These are phyloP conservation scores for Myanophis thanlyinensis DNA, from an alignment of 2,113 vertebrate genomes.

Conservation along the genomic window DNA sequence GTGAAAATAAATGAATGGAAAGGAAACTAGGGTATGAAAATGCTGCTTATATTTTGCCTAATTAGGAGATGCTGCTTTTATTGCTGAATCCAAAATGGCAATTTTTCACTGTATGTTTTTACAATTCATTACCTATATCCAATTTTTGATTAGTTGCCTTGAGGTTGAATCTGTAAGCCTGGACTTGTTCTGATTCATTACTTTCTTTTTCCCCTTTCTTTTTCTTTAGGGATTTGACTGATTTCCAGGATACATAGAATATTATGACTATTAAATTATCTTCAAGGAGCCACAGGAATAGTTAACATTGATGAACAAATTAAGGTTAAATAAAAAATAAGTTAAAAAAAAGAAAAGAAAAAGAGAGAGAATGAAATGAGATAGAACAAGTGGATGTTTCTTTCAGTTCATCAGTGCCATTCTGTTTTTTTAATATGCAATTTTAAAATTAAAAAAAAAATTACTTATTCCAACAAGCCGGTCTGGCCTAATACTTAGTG, in stretches of 20 bases:
- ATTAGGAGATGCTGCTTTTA: slow-evolving; percentile 27
- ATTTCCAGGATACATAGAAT: neutral
- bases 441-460: no score
- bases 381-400: neutral
- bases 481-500: no score
- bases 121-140: slow-evolving; percentile 27
- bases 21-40: slow-evolving; percentile 17
- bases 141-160: slow-evolving; percentile 43
- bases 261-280: neutral
- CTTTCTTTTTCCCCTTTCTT: neutral
- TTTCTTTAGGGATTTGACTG: neutral
- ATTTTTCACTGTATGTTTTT: slow-evolving; percentile 36
- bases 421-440: neutral
- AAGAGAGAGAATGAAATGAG: neutral
- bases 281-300: neutral
- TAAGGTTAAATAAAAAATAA: neutral
- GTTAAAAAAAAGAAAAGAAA: neutral
- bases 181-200: neutral
- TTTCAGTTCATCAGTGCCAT: neutral
- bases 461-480: no score
- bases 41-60: slow-evolving; percentile 9
- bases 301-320: neutral
- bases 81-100: slow-evolving; percentile 11
- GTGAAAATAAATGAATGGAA: slow-evolving; percentile 31
- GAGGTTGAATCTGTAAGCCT: neutral